phyloP scores from a whole-genome alignment of 1,140 invertebrate genomes.

The Aphelenchoides fujianensis region DNA sequence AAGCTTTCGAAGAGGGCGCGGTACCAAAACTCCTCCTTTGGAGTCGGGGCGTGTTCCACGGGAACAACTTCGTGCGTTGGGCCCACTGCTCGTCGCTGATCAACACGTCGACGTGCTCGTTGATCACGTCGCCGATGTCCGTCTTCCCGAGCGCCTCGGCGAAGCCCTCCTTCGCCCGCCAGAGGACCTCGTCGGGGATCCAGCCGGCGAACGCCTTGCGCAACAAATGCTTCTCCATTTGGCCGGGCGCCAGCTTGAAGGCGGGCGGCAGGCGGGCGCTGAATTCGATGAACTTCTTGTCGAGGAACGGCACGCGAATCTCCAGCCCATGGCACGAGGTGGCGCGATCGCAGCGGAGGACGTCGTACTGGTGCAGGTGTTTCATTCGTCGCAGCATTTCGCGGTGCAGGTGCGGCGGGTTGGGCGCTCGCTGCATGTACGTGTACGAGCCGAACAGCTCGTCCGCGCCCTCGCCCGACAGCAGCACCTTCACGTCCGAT shows the following conservation, averaged over 20 bases:
- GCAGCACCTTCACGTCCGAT: constrained; percentile 59
- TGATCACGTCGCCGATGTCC: constrained; percentile 53
- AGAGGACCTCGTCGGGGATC: constrained; percentile 58
- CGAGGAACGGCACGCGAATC: constrained; percentile 60
- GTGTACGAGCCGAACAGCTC: constrained; percentile 62
- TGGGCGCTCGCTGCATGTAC: constrained; percentile 61
- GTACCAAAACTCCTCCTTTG: constrained; percentile 62
- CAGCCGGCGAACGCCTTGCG: constrained; percentile 56
- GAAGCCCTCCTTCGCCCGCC: constrained; percentile 61
- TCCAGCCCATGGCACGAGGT: constrained; percentile 62
- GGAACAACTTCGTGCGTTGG: constrained; percentile 43
- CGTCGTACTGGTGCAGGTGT: constrained; percentile 60
- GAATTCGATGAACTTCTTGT: constrained; percentile 60
- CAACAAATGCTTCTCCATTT: constrained; percentile 57
- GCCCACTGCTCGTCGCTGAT: constrained; percentile 48
- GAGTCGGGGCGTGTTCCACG: constrained; percentile 53
- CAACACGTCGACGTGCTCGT: constrained; percentile 41
- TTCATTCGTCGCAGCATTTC: constrained; percentile 55
- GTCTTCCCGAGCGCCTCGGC: constrained; percentile 59
- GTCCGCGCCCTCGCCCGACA: constrained; percentile 61
- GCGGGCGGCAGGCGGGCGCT: constrained; percentile 52
- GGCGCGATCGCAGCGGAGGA: constrained; percentile 56
- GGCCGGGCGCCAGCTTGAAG: constrained; percentile 52
- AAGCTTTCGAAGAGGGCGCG: constrained; percentile 52
- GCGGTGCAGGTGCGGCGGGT: constrained; percentile 50